These are phyloP conservation scores for Oryzias javanicus DNA, from an alignment of 2,113 vertebrate species.

Conservation along the genomic window DNA sequence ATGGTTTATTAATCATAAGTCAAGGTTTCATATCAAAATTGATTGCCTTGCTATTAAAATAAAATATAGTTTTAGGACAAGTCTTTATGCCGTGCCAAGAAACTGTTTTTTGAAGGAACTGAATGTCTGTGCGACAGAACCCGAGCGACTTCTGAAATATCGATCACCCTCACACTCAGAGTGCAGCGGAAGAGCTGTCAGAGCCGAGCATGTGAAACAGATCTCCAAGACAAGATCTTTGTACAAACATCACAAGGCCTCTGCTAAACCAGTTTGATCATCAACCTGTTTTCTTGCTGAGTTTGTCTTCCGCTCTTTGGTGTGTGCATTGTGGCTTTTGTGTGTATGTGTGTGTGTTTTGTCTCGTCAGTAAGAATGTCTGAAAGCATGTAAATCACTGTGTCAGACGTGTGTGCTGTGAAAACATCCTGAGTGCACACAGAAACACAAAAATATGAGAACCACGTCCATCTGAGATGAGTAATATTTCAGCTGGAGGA, in stretches of 20 bases:
- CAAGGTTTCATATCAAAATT: constrained; percentile 23
- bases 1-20: constrained; percentile 15
- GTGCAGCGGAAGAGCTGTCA: constrained; percentile 61
- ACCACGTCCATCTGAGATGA: constrained; percentile 17
- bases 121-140: constrained; percentile 54
- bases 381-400: constrained; percentile 58
- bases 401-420: constrained; percentile 51
- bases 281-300: constrained; percentile 67
- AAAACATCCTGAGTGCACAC: constrained; percentile 61
- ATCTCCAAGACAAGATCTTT: constrained; percentile 63
- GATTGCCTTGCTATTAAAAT: constrained; percentile 13
- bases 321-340: constrained; percentile 23
- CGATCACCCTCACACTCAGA: constrained; percentile 59
- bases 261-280: constrained; percentile 73
- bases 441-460: constrained; percentile 12
- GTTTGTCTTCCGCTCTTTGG: constrained; percentile 51
- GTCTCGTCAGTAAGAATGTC: constrained; percentile 20
- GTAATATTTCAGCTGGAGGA: constrained; percentile 32
- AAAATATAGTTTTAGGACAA: constrained; percentile 11
- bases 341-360: constrained; percentile 12
- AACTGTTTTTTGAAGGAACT: constrained; percentile 24
- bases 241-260: constrained; percentile 61
- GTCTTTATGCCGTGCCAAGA: constrained; percentile 27
- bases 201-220: constrained; percentile 67
- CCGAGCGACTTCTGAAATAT: constrained; percentile 64